Percentiles rank a stretch among this genome's conserved stretches.
Conservation (phyloP, 2,888 invertebrate genomes). For the Ephialtes manifestator region DNA sequence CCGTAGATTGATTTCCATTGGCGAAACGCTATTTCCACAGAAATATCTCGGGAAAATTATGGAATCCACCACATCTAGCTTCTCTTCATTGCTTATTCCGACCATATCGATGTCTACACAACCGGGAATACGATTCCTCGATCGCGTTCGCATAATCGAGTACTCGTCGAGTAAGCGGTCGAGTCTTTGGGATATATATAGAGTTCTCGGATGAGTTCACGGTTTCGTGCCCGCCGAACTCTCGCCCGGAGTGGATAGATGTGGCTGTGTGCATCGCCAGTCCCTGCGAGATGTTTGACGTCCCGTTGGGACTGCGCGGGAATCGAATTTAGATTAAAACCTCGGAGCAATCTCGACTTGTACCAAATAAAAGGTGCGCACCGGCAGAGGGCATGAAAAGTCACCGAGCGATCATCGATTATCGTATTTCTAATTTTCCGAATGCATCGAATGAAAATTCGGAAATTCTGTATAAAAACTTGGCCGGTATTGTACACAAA, state of each 20-base stretch:
- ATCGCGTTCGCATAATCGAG: constrained; percentile 65
- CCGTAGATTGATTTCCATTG: constrained; percentile 23
- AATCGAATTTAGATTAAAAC: constrained; percentile 69
- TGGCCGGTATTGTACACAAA: not conserved
- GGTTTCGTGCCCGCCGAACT: constrained; percentile 52
- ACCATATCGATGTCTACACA: constrained; percentile 58
- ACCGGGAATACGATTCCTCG: constrained; percentile 63
- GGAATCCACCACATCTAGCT: not conserved
- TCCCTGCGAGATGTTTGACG: constrained; percentile 18
- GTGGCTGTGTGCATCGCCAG: constrained; percentile 6
- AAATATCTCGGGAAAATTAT: constrained; percentile 23
- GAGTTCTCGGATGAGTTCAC: constrained; percentile 54
- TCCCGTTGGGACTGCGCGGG: constrained; percentile 48
- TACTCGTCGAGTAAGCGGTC: constrained; percentile 58
- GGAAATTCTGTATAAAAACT: not conserved
- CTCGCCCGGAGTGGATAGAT: constrained; percentile 1
- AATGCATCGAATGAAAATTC: not conserved
- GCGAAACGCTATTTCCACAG: constrained; percentile 37
- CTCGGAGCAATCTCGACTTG: constrained; percentile 55
- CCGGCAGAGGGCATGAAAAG: constrained; percentile 4
- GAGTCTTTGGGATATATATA: constrained; percentile 36
- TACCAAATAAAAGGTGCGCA: constrained; percentile 29
- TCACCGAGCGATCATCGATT: not conserved
- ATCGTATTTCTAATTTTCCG: not conserved
- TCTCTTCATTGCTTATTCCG: constrained; percentile 60